A percentile compares a stretch with the other conserved stretches of the same genome.
These are phyloP conservation scores for Cossypha polioptera DNA, from an alignment of 2,797 vertebrate genomes.

Conservation along the genomic window DNA sequence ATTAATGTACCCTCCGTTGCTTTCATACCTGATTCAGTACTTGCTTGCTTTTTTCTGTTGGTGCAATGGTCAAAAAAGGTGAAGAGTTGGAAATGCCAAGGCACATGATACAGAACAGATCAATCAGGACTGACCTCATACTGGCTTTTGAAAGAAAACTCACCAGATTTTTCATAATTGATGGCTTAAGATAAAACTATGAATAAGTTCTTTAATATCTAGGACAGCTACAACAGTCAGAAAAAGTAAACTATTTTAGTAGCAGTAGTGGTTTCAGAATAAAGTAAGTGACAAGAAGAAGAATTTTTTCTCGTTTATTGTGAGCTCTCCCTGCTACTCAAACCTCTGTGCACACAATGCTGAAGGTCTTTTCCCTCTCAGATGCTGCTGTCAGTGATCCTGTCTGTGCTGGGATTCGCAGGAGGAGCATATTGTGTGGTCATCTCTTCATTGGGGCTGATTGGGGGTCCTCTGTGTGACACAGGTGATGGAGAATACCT, in stretches of 20 bases:
- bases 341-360: background rate
- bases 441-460: conserved; percentile 65
- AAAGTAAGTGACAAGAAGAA: background rate
- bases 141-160: background rate
- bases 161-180: background rate
- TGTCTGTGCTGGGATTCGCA: conserved; percentile 9
- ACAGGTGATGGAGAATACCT: conserved; percentile 62
- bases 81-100: background rate
- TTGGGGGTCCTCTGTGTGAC: conserved; percentile 62
- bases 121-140: background rate
- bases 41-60: background rate
- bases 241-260: background rate
- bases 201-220: background rate
- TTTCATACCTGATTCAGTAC: background rate
- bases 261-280: background rate
- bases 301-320: background rate
- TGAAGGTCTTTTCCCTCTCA: conserved; percentile 28
- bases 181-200: background rate
- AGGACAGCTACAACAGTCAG: background rate
- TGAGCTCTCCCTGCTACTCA: background rate
- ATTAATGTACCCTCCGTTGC: background rate
- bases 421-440: conserved; percentile 46
- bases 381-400: conserved; percentile 65
- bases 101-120: background rate
- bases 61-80: background rate